Percentiles rank a stretch among this genome's conserved stretches.
phyloP scores from a whole-genome alignment of 2,888 invertebrate genomes.

The Caenorhabditis virilis region DNA sequence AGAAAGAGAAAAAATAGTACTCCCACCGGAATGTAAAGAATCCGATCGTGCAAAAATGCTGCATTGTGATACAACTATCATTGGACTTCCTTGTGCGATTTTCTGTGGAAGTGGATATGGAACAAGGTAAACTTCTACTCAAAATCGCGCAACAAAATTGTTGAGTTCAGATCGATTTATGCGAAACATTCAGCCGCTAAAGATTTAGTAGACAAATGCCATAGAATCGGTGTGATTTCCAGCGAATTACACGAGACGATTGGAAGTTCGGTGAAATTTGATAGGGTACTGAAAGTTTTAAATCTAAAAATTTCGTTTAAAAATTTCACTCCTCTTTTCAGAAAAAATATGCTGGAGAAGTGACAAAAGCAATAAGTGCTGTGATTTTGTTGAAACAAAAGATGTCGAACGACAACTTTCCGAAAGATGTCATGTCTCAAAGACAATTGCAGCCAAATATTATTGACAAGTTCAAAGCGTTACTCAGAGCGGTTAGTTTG shows the following conservation, averaged over 20 bases:
- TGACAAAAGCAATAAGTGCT: constrained; percentile 15
- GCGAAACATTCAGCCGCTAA: constrained; percentile 42
- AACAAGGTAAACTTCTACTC: constrained; percentile 7
- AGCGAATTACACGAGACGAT: constrained; percentile 30
- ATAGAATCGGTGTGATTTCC: constrained; percentile 37
- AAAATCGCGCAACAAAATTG: background rate
- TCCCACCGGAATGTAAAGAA: constrained; percentile 11
- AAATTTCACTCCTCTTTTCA: constrained; percentile 2
- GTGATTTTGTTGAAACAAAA: constrained; percentile 9
- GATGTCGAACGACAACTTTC: constrained; percentile 10
- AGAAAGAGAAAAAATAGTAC: constrained; percentile 7
- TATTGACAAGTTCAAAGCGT: constrained; percentile 20
- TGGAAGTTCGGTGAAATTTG: constrained; percentile 8
- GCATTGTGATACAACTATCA: constrained; percentile 41
- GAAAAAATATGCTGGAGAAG: background rate
- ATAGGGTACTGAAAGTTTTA: constrained; percentile 9
- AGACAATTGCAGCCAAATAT: constrained; percentile 17
- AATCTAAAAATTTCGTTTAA: background rate
- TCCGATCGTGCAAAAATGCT: constrained; percentile 23
- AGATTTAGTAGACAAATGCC: constrained; percentile 41
- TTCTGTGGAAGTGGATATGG: constrained; percentile 52
- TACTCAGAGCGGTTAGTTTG: constrained; percentile 23
- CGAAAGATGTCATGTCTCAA: constrained; percentile 16
- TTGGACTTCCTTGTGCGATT: constrained; percentile 32
- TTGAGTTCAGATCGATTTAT: constrained; percentile 17